Percentiles rank a stretch among this genome's conserved stretches.
Evolutionary conservation across 2,113 vertebrate species (phyloP).

Genomic region (Alectura lathami): DNA sequence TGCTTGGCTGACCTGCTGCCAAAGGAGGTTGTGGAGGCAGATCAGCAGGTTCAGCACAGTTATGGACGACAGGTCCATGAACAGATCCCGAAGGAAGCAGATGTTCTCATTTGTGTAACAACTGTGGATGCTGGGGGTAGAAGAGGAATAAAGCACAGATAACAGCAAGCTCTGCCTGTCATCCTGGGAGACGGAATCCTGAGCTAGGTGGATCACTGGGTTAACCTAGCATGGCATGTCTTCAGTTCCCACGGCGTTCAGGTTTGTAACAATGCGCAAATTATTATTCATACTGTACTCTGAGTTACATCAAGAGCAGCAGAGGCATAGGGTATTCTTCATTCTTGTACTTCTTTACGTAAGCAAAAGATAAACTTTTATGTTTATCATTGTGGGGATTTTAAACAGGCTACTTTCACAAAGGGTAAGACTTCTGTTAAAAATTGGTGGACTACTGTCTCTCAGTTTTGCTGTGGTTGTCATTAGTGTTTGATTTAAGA

Average conservation of each 20-base stretch:
- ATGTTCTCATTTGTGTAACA: not conserved
- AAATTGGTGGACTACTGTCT: not conserved
- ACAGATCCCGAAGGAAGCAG: not conserved
- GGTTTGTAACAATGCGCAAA: not conserved
- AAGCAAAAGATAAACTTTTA: not conserved
- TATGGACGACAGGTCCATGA: fast-evolving
- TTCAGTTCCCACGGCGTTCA: not conserved
- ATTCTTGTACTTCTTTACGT: not conserved
- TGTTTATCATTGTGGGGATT: not conserved
- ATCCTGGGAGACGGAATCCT: not conserved
- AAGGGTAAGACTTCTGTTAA: not conserved
- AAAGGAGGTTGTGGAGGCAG: not conserved
- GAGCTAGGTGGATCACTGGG: not conserved
- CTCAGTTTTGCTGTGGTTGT: not conserved
- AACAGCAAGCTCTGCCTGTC: fast-evolving
- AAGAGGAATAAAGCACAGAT: not conserved
- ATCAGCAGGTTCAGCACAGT: not conserved
- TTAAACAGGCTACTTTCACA: not conserved
- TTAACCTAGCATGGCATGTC: not conserved
- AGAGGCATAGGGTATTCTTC: not conserved
- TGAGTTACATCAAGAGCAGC: not conserved
- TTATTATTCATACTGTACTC: not conserved
- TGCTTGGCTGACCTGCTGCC: not conserved
- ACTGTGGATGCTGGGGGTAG: not conserved
- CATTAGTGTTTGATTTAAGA: not conserved